Conservation (phyloP, 2,888 invertebrate species). For the Dryobota labecula region DNA sequence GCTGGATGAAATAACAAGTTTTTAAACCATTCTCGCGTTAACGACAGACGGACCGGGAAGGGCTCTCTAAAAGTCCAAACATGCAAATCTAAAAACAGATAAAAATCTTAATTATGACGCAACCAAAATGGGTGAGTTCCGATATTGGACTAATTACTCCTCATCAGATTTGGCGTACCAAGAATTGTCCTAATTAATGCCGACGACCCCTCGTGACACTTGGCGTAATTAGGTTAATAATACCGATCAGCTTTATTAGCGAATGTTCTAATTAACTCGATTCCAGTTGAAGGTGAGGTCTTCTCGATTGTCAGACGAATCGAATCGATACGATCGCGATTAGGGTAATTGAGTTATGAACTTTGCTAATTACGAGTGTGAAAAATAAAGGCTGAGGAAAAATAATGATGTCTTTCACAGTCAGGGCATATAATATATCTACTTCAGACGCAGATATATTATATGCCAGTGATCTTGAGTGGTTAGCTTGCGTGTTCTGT, state of each 20-base stretch:
- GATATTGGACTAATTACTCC: conserved; percentile 70
- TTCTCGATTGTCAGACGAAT: conserved; percentile 56
- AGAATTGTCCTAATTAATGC: conserved; percentile 79
- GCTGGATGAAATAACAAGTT: too few relatives aligned
- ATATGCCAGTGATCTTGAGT: too few relatives aligned
- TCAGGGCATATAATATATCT: too few relatives aligned
- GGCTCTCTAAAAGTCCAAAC: too few relatives aligned
- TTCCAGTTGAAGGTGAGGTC: conserved; percentile 72
- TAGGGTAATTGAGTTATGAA: conserved; percentile 21
- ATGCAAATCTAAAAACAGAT: conserved; percentile 23
- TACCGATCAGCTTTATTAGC: conserved; percentile 83
- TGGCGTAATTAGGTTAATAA: conserved; percentile 87
- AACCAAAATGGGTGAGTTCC: conserved; percentile 47
- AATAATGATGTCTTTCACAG: background rate
- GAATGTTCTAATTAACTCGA: conserved; percentile 82
- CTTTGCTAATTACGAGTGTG: background rate
- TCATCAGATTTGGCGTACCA: conserved; percentile 76
- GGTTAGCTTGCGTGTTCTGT: too few relatives aligned
- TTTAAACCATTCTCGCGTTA: too few relatives aligned
- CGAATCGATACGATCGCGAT: conserved; percentile 53
- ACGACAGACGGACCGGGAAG: too few relatives aligned
- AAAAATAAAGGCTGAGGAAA: background rate
- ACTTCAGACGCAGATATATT: too few relatives aligned
- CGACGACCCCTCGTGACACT: conserved; percentile 78
- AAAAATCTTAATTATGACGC: conserved; percentile 30